Percentiles rank a stretch among this genome's conserved stretches.
Evolutionary conservation across 2,797 vertebrate species (phyloP).

Genomic region (Spinus olivaceus): DNA sequence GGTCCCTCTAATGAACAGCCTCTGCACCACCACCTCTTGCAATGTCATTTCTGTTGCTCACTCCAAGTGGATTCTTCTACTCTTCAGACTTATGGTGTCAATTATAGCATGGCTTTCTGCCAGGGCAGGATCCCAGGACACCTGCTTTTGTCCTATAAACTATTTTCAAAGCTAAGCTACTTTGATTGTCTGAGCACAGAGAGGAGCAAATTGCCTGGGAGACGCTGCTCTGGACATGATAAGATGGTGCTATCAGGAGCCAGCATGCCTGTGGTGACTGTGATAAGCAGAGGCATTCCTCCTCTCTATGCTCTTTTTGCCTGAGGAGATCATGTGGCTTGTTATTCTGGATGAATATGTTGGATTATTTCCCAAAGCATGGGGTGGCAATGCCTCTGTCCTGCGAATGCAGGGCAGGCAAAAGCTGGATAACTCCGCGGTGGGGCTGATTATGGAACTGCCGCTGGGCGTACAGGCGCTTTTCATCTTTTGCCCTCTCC

Average conservation of each 20-base stretch:
- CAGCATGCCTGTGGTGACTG: background rate
- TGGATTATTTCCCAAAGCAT: background rate
- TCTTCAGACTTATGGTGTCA: background rate
- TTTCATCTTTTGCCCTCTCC: background rate
- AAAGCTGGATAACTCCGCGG: background rate
- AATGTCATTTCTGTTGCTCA: background rate
- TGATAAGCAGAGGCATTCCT: background rate
- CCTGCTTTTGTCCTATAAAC: background rate
- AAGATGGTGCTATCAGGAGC: background rate
- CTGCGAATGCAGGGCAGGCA: accelerated
- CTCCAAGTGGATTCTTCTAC: background rate
- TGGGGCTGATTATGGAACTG: background rate
- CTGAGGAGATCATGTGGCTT: background rate
- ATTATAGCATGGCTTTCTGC: background rate
- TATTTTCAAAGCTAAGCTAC: background rate
- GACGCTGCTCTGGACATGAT: accelerated
- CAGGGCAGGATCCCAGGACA: background rate
- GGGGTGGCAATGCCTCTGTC: background rate
- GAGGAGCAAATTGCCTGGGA: background rate
- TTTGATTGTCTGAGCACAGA: background rate
- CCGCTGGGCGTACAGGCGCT: accelerated
- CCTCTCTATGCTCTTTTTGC: background rate
- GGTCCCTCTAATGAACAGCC: background rate
- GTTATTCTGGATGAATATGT: background rate
- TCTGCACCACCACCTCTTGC: background rate